Base-by-base conservation (phyloP, 2,113 vertebrate genomes). In the Pyxicephalus adspersus region DNA sequence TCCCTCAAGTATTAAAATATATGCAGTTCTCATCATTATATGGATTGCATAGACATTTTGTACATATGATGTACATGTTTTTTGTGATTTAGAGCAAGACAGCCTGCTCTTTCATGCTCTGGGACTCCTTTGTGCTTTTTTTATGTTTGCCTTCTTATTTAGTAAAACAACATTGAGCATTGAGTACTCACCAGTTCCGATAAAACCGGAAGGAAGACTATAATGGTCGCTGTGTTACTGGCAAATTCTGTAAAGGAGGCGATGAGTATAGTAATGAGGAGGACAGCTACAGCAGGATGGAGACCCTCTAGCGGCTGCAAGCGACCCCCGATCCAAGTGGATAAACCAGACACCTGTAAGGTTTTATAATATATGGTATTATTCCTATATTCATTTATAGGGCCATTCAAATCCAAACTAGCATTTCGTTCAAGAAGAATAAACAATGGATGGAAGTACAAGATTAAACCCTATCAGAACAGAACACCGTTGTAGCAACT, bases 221-320 rank as follows among this genome's bases (percentile, higher is more conserved):
- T 96, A 72, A 96, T 96, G 0, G 98, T 98, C 89, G 98, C 98
- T 0, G 96, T 98, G 91, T 99, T 99, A 90, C 97, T 98, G 88
- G 97, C 98, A 4, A 99, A 97, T 89, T 99, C 98, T 0, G 98
- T 99, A 91, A 98, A 98, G 83, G 94, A 92, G 83, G 96, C 95
- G 0, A 99, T 90, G 78, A 98, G 94, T 1, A 88, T 86, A 0
- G 96, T 96, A 89, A 98, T 92, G 83, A 98, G 90, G 77, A 99
- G 89, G 72, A 96, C 94, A 0, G 98, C 96, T 83, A 94, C 87
- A 0, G 90, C 76, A 0, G 98, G 95, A 0, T 96, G 94, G 57
- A 99, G 89, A 0, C 89, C 89, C 76, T 94, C 95, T 86, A 99
- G 84, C 0, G 97, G 98, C 51, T 95, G 94, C 83, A 99, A 92